Conservation (phyloP, 2,113 vertebrate species). For the Mionectes macconnelli region DNA sequence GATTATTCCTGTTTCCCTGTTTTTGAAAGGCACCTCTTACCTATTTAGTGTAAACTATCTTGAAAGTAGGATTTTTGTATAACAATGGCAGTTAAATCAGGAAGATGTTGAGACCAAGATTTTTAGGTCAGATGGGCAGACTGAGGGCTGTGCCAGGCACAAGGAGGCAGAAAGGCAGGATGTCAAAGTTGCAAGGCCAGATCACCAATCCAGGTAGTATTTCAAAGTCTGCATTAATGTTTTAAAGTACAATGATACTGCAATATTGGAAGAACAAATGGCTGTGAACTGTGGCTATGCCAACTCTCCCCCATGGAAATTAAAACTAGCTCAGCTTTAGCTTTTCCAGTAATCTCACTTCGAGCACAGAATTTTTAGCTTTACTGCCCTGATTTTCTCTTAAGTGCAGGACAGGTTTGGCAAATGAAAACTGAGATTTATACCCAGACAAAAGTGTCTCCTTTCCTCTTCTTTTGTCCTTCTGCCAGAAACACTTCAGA, state of each 20-base stretch:
- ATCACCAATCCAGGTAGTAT: not conserved
- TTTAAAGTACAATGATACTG: not conserved
- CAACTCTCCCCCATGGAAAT: not conserved
- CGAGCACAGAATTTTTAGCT: not conserved
- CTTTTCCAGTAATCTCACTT: not conserved
- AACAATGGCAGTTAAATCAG: not conserved
- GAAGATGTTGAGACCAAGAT: not conserved
- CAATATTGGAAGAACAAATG: not conserved
- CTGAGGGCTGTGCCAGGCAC: not conserved
- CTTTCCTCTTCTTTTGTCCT: not conserved
- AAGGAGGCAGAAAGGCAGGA: not conserved
- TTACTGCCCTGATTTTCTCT: not conserved
- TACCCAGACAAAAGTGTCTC: not conserved
- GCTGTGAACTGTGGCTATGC: not conserved
- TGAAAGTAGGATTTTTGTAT: not conserved
- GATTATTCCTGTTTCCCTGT: not conserved
- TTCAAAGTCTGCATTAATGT: not conserved
- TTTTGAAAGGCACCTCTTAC: not conserved
- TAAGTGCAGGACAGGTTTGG: not conserved
- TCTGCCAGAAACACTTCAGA: not conserved
- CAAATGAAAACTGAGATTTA: not conserved
- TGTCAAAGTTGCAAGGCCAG: not conserved
- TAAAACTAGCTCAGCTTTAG: not conserved
- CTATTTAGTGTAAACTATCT: not conserved
- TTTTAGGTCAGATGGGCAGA: not conserved